These are phyloP conservation scores for Strongylocentrotus purpuratus DNA, from an alignment of 35 echinoderm and acorn worm species.

Conservation along the genomic window DNA sequence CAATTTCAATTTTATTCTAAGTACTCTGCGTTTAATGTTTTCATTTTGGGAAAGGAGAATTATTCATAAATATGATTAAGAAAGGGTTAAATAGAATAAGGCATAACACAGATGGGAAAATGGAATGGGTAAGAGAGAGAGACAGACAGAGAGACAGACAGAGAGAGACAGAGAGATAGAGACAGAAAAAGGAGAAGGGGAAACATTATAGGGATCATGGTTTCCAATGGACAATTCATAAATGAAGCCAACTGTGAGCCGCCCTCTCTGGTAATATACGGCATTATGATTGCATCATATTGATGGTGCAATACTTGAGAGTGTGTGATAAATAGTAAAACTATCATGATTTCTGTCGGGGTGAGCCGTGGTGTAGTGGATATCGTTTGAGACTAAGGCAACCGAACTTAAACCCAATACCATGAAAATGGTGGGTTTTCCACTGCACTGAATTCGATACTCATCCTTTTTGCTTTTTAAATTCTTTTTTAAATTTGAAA, in stretches of 20 bases:
- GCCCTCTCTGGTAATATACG: not conserved
- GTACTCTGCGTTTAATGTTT: too few species aligned
- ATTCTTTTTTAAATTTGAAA: too few species aligned
- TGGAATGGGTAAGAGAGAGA: too few species aligned
- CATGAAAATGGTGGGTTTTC: not conserved
- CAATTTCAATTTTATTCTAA: too few species aligned
- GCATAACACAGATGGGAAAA: too few species aligned
- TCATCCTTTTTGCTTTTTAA: conserved; percentile 2
- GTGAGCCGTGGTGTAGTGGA: not conserved
- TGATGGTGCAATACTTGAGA: not conserved
- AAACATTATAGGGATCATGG: not conserved
- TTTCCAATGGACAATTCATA: not conserved
- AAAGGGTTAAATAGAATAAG: too few species aligned
- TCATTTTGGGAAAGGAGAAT: too few species aligned
- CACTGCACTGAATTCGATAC: not conserved
- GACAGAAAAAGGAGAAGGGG: not conserved
- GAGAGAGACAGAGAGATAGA: not conserved
- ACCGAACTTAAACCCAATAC: too few species aligned
- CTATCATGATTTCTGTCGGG: not conserved
- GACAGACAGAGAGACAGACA: too few species aligned
- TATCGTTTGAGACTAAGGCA: not conserved
- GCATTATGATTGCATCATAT: not conserved
- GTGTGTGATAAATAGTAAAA: not conserved
- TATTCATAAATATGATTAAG: too few species aligned
- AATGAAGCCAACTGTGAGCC: not conserved